Evolutionary conservation across 2,113 vertebrate genomes (phyloP).

Genomic region (Narcine bancroftii): DNA sequence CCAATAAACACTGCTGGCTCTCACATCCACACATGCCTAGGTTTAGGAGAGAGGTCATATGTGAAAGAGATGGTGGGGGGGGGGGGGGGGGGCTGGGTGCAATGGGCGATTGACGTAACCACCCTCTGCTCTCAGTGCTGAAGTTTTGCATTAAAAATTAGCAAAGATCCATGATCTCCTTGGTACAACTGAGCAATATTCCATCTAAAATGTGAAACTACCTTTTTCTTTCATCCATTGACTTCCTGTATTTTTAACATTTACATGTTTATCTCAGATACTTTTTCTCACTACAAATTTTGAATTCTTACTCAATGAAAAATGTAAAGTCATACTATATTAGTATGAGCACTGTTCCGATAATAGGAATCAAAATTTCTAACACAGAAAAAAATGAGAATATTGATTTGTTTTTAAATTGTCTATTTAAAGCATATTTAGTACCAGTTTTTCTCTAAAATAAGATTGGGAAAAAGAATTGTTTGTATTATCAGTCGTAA

Average conservation of each 20-base stretch:
- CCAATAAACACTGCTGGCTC: conserved; percentile 86
- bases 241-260: neutral
- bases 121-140: neutral
- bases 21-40: conserved; percentile 84
- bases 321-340: neutral
- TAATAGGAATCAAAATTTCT: neutral
- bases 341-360: neutral
- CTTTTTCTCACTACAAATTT: neutral
- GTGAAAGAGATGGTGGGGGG: too few relatives aligned
- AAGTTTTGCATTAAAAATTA: neutral
- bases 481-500: neutral
- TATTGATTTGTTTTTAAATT: neutral
- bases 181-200: neutral
- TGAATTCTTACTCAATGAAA: neutral
- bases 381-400: neutral
- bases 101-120: neutral
- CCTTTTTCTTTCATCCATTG: neutral
- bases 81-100: too few relatives aligned
- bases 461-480: neutral
- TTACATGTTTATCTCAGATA: neutral
- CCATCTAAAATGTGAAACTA: neutral
- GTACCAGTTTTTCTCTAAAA: neutral
- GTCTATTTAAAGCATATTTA: neutral
- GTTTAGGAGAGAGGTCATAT: conserved; percentile 38
- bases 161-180: neutral